Base-by-base conservation (phyloP, 1,140 invertebrate genomes). In the Dinoponera quadriceps region DNA sequence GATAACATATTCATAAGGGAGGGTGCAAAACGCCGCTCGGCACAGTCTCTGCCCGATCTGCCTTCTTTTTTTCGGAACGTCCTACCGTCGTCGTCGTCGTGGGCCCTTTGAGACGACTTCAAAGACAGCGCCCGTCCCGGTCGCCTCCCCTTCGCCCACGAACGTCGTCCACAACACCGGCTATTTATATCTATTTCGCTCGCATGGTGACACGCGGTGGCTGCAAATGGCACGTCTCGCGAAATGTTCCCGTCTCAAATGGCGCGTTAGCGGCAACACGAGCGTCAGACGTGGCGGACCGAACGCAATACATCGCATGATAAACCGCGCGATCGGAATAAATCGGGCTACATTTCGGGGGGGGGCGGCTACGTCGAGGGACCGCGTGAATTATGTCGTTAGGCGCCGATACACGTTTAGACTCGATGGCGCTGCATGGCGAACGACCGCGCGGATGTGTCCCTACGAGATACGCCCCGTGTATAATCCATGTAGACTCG, bases 1-100 rank as follows among this genome's bases (percentile, higher is more conserved):
- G 57, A 88, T 88, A 85, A 88, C 78, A 85, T 88, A 87, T 88
- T 87, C 85, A 88, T 87, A 81, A 78, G 62, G 73, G 66, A 62
- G 51, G 51, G 73, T 73, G 73, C 73, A 72, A 73, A 83, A 63
- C 44, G 25, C 38, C 38, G 59, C 57, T n/a, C 20, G 22, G 14
- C 38, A 13, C 29, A 48, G 16, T 18, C n/a, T 16, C 16, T 44
- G 11, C n/a, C 22, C 16, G n/a, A 2, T 3, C 0, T 22, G 1
- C 3, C 11, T 29, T 20, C 13, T 68, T 38, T 22, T 38, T 16
- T 62, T 22, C 14, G 49, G 44, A 16, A 2, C 20, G 1, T 9
- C 7, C 16, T 22, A 20, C 38, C 22, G 44, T 33, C 59, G 14
- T 44, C 20, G 44, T 20, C 59, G 49, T 77, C 48, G 38, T 49